Conservation (phyloP, 2,888 invertebrate species). For the Apantesis nais region DNA sequence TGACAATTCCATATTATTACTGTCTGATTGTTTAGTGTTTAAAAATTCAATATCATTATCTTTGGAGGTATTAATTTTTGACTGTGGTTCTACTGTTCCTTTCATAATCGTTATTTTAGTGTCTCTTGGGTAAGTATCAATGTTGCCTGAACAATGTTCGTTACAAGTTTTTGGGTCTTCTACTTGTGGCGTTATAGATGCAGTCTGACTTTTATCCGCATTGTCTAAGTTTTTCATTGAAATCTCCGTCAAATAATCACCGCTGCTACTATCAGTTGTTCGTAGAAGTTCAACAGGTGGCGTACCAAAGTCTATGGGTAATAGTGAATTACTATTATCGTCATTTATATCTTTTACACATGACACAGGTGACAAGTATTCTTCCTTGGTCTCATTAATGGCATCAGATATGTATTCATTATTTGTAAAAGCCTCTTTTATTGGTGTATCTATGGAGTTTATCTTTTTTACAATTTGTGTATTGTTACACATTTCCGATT, state of each 20-base stretch:
- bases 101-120: background rate
- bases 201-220: background rate
- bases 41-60: conserved; percentile 1
- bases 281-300: conserved; percentile 4
- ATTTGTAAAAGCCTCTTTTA: background rate
- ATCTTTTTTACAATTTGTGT: background rate
- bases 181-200: background rate
- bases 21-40: background rate
- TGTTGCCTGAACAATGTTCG: background rate
- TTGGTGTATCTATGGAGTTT: conserved; percentile 1
- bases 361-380: background rate
- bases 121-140: background rate
- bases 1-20: background rate
- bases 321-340: background rate
- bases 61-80: background rate
- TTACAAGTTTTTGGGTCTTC: background rate
- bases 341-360: conserved; percentile 7
- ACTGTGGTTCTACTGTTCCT: background rate
- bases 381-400: background rate
- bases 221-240: background rate
- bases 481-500: background rate
- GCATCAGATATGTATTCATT: conserved; percentile 7
- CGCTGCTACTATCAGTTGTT: background rate
- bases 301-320: conserved; percentile 13
- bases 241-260: conserved; percentile 1